Evolutionary conservation across 2,888 invertebrate species (phyloP), one percentile per base, ranked within the genome.

Genomic region (Heliconius sara): DNA sequence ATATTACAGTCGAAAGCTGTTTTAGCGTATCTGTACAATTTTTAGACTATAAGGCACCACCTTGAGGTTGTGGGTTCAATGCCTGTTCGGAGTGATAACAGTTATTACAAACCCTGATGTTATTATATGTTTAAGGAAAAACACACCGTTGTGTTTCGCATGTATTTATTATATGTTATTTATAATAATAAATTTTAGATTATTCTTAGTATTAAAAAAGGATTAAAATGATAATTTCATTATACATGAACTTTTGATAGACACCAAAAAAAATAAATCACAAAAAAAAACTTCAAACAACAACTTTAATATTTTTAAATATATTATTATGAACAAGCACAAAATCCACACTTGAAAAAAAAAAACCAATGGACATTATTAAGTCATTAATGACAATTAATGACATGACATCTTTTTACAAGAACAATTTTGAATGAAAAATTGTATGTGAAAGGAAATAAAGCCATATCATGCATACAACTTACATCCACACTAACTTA

Each of bases 401-500:
- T 2, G 13, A 34, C 22, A 73, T 60, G n/a, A n/a, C 7, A 57
- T 30, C 16, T 19, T 52, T 52, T 52, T 73, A 25, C n/a, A 16
- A 34, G 13, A 34, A 60, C 60, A 76, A 80, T 72, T 43, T 77
- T 74, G 0, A 60, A 77, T 80, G 60, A 81, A 77, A 74, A 79
- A 30, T 63, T 60, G 74, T 63, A 76, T 63, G 34, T 76, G 66
- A 77, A 39, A 70, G 67, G 73, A 76, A 71, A 76, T 70, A 86
- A 30, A 82, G 83, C 85, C 88, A 88, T 88, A 80, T 88, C 93
- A 92, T 93, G 94, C 93, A 87, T 81, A 85, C 83, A 85, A 86
- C 85, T 86, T 84, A 86, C 88, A 83, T 85, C 88, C 88, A 86
- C 87, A 86, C 84, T 86, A 86, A 95, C 95, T 95, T 94, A 95